Evolutionary conservation across 2,113 vertebrate genomes (phyloP).

Genomic region (Myocastor coypus): DNA sequence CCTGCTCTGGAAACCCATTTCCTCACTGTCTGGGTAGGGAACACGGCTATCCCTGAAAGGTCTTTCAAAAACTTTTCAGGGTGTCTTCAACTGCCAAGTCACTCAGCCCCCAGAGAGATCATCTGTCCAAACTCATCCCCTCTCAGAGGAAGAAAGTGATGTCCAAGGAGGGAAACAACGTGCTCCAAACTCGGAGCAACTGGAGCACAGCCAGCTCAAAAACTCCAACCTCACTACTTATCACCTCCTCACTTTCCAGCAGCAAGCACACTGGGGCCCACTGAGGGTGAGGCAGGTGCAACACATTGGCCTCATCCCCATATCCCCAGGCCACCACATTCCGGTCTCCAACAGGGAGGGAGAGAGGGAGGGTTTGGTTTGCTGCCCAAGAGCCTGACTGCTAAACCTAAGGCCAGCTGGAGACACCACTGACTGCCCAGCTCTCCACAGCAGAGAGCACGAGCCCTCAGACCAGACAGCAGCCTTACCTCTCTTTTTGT

Average conservation of each 20-base stretch:
- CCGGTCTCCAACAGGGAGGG: neutral
- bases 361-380: neutral
- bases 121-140: neutral
- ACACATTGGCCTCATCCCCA: constrained; percentile 8
- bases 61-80: neutral
- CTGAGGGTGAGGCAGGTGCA: neutral
- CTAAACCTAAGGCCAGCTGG: constrained; percentile 56
- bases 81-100: neutral
- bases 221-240: neutral
- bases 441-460: constrained; percentile 53
- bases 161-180: neutral
- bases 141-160: constrained; percentile 12
- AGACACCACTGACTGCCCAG: constrained; percentile 57
- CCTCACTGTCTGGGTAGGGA: neutral
- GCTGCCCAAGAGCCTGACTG: constrained; percentile 56
- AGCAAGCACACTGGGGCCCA: neutral
- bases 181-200: neutral
- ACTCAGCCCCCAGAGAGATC: neutral
- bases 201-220: constrained; percentile 7
- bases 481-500: constrained; percentile 95
- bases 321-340: neutral
- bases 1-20: constrained; percentile 23
- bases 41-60: neutral
- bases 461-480: constrained; percentile 23
- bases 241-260: neutral